These are phyloP conservation scores for Vidua macroura DNA, from an alignment of 2,113 vertebrate genomes.

Conservation along the genomic window DNA sequence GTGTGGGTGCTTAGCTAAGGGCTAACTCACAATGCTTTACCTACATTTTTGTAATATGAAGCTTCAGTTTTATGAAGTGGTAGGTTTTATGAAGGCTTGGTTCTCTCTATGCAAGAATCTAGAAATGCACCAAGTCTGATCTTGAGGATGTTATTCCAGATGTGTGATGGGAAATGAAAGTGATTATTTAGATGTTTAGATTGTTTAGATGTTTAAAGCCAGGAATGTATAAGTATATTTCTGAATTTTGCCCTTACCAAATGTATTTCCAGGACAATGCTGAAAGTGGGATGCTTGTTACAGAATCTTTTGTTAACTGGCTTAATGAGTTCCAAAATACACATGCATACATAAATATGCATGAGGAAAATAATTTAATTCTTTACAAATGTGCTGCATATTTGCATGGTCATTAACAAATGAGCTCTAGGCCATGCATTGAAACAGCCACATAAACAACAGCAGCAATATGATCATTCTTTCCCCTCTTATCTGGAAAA, in stretches of 20 bases:
- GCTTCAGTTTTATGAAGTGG: neutral
- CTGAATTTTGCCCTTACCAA: neutral
- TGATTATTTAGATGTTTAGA: neutral
- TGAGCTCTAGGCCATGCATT: slow-evolving; percentile 44
- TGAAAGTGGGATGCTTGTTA: slow-evolving; percentile 18
- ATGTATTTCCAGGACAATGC: neutral
- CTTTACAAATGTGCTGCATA: slow-evolving; percentile 51
- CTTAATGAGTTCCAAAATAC: slow-evolving; percentile 55
- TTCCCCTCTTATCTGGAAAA: neutral
- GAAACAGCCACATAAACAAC: slow-evolving; percentile 26
- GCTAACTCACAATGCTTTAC: neutral
- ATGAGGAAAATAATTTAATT: slow-evolving; percentile 60
- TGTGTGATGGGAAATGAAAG: neutral
- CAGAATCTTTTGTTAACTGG: slow-evolving; percentile 27
- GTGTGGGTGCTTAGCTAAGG: neutral
- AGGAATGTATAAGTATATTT: neutral
- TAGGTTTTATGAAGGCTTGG: neutral
- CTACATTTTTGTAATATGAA: neutral
- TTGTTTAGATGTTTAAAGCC: neutral
- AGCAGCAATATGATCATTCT: neutral
- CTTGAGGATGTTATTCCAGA: neutral
- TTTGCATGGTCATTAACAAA: slow-evolving; percentile 47
- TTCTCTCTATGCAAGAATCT: neutral
- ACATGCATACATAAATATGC: slow-evolving; percentile 55
- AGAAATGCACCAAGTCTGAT: neutral